phyloP scores from a whole-genome alignment of 2,888 invertebrate genomes.

The Incurvaria masculella region DNA sequence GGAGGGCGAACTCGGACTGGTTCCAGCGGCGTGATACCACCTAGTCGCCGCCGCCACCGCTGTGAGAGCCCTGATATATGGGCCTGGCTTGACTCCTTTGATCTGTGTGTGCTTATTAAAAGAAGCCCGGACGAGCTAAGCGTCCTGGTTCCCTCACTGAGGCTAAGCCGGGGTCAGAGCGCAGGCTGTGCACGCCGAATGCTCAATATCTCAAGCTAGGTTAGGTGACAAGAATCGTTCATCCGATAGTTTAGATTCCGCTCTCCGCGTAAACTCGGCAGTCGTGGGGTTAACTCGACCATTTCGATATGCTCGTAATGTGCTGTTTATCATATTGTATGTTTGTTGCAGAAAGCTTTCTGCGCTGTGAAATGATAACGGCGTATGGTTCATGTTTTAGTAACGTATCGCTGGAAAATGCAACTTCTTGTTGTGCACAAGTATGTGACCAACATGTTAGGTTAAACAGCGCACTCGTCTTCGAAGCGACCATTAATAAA shows the following conservation, averaged over 20 bases:
- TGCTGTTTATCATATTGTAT: not conserved
- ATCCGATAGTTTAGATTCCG: not conserved
- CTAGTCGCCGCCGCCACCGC: not conserved
- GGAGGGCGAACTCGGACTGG: not conserved
- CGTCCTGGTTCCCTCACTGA: not conserved
- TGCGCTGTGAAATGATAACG: too few relatives aligned
- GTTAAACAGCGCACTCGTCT: too few relatives aligned
- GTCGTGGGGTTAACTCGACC: not conserved
- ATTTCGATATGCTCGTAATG: not conserved
- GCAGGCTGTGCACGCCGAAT: not conserved
- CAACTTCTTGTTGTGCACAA: too few relatives aligned
- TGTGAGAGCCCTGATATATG: not conserved
- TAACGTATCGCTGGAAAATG: too few relatives aligned
- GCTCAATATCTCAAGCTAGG: not conserved
- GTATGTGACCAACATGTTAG: too few relatives aligned
- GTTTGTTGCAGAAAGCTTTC: not conserved
- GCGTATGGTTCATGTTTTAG: too few relatives aligned
- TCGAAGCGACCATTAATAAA: too few relatives aligned
- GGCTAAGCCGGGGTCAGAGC: not conserved
- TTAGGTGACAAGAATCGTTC: not conserved
- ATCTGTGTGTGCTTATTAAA: not conserved
- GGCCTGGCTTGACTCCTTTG: not conserved
- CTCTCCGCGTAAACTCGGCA: not conserved
- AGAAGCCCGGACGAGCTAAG: not conserved
- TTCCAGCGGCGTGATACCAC: not conserved